These are phyloP conservation scores for Epicauta chinensis DNA, from an alignment of 1,140 invertebrate genomes.

Conservation along the genomic window DNA sequence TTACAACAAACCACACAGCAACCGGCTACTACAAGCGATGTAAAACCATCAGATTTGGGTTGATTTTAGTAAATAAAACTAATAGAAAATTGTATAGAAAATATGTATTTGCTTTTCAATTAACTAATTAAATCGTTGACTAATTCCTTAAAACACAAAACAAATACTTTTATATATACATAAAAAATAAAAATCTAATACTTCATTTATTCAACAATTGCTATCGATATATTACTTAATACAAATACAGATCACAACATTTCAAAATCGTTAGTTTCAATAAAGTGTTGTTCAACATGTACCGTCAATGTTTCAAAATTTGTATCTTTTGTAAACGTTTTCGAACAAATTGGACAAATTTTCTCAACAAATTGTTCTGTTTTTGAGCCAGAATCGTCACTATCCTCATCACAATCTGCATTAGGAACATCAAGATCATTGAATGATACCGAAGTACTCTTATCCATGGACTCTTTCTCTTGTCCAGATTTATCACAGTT, in stretches of 20 bases:
- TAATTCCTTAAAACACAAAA: no score
- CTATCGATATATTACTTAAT: background rate
- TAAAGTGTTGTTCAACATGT: slow-evolving; percentile 52
- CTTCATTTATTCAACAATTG: slow-evolving; percentile 8
- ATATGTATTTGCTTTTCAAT: background rate
- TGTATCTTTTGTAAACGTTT: slow-evolving; percentile 43
- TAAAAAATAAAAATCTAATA: slow-evolving; percentile 3
- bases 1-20: slow-evolving; percentile 67
- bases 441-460: no score
- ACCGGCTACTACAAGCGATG: slow-evolving; percentile 56
- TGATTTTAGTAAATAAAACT: slow-evolving; percentile 38
- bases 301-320: slow-evolving; percentile 45
- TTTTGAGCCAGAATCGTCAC: background rate
- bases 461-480: no score
- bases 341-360: slow-evolving; percentile 51
- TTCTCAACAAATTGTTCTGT: background rate
- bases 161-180: background rate
- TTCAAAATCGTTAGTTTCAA: slow-evolving; percentile 6
- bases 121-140: no score
- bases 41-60: slow-evolving; percentile 65
- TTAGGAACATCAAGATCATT: slow-evolving; percentile 41
- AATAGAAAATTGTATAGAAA: background rate
- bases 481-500: no score
- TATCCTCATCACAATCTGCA: background rate
- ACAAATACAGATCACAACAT: slow-evolving; percentile 7